Evolutionary conservation across 2,113 vertebrate genomes (phyloP).

Genomic region (Ciconia stormi): DNA sequence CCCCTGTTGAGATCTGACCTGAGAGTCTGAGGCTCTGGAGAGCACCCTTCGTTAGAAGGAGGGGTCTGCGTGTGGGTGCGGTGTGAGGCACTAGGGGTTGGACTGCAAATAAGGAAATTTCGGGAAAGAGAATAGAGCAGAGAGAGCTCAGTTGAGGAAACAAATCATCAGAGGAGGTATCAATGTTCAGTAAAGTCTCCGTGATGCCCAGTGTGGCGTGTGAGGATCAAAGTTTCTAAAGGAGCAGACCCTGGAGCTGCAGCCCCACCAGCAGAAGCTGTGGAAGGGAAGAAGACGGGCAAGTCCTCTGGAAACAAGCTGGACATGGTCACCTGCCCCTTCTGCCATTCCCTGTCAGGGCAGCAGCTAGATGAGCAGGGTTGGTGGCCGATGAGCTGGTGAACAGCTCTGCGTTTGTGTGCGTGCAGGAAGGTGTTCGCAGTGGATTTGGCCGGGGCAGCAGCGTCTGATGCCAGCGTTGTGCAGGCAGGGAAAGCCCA

Average conservation of each 20-base stretch:
- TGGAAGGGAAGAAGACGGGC: background rate
- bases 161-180: background rate
- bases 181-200: background rate
- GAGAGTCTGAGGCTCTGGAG: background rate
- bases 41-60: background rate
- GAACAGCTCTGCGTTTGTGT: fast-evolving
- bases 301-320: background rate
- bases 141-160: background rate
- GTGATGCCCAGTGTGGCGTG: background rate
- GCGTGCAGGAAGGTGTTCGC: fast-evolving
- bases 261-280: background rate
- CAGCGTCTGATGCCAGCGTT: fast-evolving
- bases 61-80: background rate
- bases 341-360: background rate
- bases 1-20: background rate
- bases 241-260: background rate
- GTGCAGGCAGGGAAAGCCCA: background rate
- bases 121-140: background rate
- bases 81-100: background rate
- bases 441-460: background rate
- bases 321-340: background rate
- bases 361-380: background rate
- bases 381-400: fast-evolving
- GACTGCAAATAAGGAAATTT: background rate
- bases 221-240: background rate